Evolutionary conservation across 1,140 invertebrate genomes (phyloP), one percentile per base, ranked within the genome.

Genomic region (Druon quercuslanigerum): DNA sequence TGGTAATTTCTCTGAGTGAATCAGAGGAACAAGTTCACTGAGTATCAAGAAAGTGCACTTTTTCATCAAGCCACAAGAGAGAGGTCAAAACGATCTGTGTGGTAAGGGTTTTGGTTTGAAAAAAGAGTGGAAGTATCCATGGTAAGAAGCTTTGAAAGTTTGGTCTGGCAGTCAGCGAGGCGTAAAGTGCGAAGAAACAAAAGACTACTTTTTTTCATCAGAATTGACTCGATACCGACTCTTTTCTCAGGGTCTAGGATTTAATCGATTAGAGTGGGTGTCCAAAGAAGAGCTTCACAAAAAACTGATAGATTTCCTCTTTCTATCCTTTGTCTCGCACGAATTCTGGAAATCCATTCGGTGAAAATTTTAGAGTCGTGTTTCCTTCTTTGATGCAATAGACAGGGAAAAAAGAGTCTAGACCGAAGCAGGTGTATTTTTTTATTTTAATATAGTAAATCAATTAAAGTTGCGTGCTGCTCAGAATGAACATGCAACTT

Each of bases 261-360:
- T 46, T 66, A 33, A 66, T 66, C 60, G 60, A 66, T 66, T 66
- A 66, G 40, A 66, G 60, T 14, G 60, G 60, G 33, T 40, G 14
- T n/a, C 40, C 16, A 4, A n/a, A 14, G 16, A 46, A 16, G 16
- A 66, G 16, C 52, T 19, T 9, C 8, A 46, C 8, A 40, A 66
- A 40, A 66, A n/a, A n/a, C 19, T 60, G 20, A 40, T 66, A n/a
- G 2, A 40, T 56, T n/a, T 54, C 52, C 17, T 46, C 40, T 46
- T 46, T 46, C 40, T 46, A 8, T 46, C 40, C 40, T 46, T 46
- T 46, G 6, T 46, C 40, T 46, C 40, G 40, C 40, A 9, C 40
- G 40, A 46, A 11, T 46, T 46, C 40, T 46, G 40, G 9, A 46
- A 46, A 46, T 46, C 40, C 40, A 46, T 46, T 46, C 40, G 40